Conservation (phyloP, 2,888 invertebrate species). For the Keiferia lycopersicella region DNA sequence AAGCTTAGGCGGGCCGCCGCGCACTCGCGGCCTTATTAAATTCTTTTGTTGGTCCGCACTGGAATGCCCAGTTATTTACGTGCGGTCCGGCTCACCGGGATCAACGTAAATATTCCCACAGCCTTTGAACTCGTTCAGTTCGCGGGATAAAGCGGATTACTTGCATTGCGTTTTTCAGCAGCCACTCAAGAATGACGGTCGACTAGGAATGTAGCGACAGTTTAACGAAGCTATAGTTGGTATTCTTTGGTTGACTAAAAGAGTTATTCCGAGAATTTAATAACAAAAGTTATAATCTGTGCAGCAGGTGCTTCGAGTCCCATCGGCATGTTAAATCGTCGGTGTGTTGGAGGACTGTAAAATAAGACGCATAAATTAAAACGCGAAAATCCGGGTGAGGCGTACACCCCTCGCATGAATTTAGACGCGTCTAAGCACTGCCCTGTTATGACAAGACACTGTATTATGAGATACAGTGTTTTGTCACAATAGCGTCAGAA, state of each 20-base stretch:
- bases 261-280: constrained; percentile 52
- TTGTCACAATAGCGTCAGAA: too few relatives aligned
- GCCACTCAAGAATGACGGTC: constrained; percentile 19
- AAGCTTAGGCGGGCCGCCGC: constrained; percentile 63
- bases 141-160: constrained; percentile 60
- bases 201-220: constrained; percentile 16
- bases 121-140: constrained; percentile 61
- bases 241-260: too few relatives aligned
- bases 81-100: constrained; percentile 61
- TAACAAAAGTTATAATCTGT: constrained; percentile 48
- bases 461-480: too few relatives aligned
- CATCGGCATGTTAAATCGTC: constrained; percentile 42
- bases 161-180: constrained; percentile 46
- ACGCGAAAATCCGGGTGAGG: constrained; percentile 54
- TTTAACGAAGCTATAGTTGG: too few relatives aligned
- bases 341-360: constrained; percentile 55
- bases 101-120: constrained; percentile 64
- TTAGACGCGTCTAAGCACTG: constrained; percentile 61
- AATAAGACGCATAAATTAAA: constrained; percentile 66
- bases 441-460: too few relatives aligned
- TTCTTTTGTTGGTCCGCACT: constrained; percentile 71
- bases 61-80: constrained; percentile 71
- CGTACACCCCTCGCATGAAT: constrained; percentile 45
- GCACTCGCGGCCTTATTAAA: constrained; percentile 68
- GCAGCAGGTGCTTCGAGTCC: constrained; percentile 61